phyloP scores from a whole-genome alignment of 2,797 vertebrate genomes.

The Thripadectes ignobilis region DNA sequence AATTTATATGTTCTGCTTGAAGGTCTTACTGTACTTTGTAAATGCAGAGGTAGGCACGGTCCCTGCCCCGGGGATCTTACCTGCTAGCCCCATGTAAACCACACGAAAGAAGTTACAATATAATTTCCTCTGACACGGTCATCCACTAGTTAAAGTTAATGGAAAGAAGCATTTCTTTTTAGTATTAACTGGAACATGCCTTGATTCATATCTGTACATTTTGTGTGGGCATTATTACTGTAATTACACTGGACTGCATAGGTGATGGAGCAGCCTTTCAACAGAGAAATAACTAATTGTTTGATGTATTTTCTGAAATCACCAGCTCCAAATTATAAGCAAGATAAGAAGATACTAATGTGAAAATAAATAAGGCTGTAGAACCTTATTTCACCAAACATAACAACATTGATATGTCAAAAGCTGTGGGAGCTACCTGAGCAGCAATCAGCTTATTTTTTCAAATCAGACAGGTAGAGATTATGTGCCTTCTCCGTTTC shows the following conservation, averaged over 20 bases:
- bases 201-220: neutral
- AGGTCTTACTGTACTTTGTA: neutral
- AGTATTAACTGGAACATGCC: neutral
- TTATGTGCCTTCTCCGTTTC: neutral
- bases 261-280: neutral
- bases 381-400: neutral
- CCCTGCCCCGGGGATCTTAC: neutral
- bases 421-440: neutral
- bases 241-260: neutral
- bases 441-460: neutral
- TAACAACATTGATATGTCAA: neutral
- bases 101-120: neutral
- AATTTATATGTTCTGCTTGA: neutral
- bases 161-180: neutral
- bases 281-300: neutral
- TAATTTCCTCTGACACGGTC: neutral
- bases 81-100: neutral
- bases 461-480: neutral
- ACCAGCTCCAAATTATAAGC: neutral
- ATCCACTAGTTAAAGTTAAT: neutral
- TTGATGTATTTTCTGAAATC: neutral
- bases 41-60: fast-evolving
- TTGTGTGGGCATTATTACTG: neutral
- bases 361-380: neutral
- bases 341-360: neutral